Base-by-base conservation (phyloP, 2,797 vertebrate genomes). In the Mus minutoides region DNA sequence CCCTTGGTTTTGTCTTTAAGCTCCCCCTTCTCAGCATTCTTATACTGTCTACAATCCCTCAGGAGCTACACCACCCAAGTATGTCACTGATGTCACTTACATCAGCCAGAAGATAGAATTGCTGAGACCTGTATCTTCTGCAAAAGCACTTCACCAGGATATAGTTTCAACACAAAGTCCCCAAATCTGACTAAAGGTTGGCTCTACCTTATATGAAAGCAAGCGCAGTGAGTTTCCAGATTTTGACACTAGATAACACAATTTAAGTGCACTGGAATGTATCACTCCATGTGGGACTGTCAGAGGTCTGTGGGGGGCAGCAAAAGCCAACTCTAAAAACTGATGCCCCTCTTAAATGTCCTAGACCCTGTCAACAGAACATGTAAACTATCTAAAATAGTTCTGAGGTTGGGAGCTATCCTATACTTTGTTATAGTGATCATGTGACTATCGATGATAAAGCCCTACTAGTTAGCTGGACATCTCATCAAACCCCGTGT, bases 121-220 rank as follows among this genome's bases (percentile, higher is more conserved):
- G 78, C 49, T 54, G 37, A 71, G 31, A 60, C 40, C 93, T 91
- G 43, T 64, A 60, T 86, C 37, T 88, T 67, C 58, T 92, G 86
- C 90, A 95, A 49, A 26, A 71, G 79, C 34, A 43, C 83, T 86
- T 87, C 52, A 49, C 43, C 84, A 52, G 52, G 69, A 73, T 64
- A 67, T 92, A 86, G 91, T 76, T 95, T 52, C 87, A 80, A 79
- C 0, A 87, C 62, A 78, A 91, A 94, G 91, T 46, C 29, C 29
- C 84, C 84, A 64, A 31, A 76, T 92, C 69, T 34, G 54, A 46
- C 78, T n/a, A 90, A 14, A 75, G n/a, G 56, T 75, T 49, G 77
- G 37, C 37, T 73, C 49, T 67, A n/a, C n/a, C 40, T 75, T 79
- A 71, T 43, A 34, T 69, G 43, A 87, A 19, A 31, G 37, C 89